These are phyloP conservation scores for Poicephalus meyeri DNA, from an alignment of 2,113 vertebrate species.

Conservation along the genomic window DNA sequence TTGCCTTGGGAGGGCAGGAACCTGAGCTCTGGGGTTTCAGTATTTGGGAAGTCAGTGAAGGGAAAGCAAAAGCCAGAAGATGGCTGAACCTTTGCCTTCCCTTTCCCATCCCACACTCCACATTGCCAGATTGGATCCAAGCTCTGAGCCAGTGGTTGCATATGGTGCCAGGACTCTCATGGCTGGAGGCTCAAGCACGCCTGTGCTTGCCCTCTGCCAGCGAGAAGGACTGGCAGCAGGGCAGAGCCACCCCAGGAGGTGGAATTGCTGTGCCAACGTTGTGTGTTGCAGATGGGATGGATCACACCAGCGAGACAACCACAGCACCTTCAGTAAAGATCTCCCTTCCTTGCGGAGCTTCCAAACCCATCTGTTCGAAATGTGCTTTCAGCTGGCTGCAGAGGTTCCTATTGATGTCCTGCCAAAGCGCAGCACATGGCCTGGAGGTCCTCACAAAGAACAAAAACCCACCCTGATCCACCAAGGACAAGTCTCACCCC, in stretches of 20 bases:
- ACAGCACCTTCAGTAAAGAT: conserved; percentile 3
- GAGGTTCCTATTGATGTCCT: conserved; percentile 51
- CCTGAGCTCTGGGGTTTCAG: not conserved
- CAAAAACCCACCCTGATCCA: conserved; percentile 46
- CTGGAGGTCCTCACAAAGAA: conserved; percentile 47
- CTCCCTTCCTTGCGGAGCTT: conserved; percentile 1
- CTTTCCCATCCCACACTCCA: not conserved
- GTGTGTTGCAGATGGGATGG: not conserved
- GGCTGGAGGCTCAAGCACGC: not conserved
- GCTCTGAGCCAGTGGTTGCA: not conserved
- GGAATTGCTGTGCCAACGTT: not conserved
- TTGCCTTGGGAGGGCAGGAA: not conserved
- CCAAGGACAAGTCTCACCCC: not conserved
- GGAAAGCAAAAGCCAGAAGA: not conserved
- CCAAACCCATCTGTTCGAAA: conserved; percentile 60
- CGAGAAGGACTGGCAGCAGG: not conserved
- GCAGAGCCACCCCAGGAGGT: not conserved
- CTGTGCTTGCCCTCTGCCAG: not conserved
- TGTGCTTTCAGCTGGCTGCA: conserved; percentile 33
- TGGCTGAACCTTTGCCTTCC: not conserved
- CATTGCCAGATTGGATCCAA: not conserved
- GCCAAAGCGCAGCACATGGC: conserved; percentile 55
- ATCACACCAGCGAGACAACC: not conserved
- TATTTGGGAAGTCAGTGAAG: not conserved
- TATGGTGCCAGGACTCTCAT: not conserved